Base-by-base conservation (phyloP, 1,140 invertebrate species). In the Augochlora pura region DNA sequence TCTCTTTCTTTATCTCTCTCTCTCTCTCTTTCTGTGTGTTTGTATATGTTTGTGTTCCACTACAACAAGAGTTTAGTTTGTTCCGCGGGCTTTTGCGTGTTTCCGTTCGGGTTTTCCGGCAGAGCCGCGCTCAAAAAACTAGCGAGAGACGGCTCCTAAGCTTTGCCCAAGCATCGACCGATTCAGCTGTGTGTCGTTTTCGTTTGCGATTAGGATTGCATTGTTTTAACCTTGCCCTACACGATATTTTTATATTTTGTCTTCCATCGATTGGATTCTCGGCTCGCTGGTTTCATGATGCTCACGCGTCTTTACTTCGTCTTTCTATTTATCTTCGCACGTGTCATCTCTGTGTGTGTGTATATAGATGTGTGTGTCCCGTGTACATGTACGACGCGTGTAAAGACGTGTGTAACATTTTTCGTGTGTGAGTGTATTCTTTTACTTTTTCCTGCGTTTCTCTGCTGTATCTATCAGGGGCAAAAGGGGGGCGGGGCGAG, bases 401-500 rank as follows among this genome's bases (percentile, higher is more conserved):
- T 81, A 2, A 32, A 32, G 32, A 38, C 69, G 59, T 59, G 32
- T 81, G n/a, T n/a, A n/a, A 75, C 60, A 25, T 16, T n/a, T 7
- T n/a, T 7, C 21, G 62, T 46, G 32, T 75, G 62, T 18, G n/a
- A 21, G 62, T 57, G 14, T 16, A 14, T 62, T 32, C 32, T 38
- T 2, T 49, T 10, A 16, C 3, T 2, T 60, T 27, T 69, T 39
- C 62, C 18, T 84, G 70, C 80, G 49, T 54, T 12, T 64, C n/a
- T 72, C 70, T 77, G 73, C 70, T 74, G 62, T 66, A 59, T 52
- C 49, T 68, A 74, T 65, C 49, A 59, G 27, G 74, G 77, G 59
- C 73, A 65, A 78, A 54, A 66, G 65, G 73, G 80, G 74, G 68
- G 80, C 49, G 84, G 87, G 88, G 86, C 88, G 87, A 82, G 87